Evolutionary conservation across 2,113 vertebrate species (phyloP), one percentile per base, ranked within the genome.

Genomic region (Neolamprologus caudopunctatus): DNA sequence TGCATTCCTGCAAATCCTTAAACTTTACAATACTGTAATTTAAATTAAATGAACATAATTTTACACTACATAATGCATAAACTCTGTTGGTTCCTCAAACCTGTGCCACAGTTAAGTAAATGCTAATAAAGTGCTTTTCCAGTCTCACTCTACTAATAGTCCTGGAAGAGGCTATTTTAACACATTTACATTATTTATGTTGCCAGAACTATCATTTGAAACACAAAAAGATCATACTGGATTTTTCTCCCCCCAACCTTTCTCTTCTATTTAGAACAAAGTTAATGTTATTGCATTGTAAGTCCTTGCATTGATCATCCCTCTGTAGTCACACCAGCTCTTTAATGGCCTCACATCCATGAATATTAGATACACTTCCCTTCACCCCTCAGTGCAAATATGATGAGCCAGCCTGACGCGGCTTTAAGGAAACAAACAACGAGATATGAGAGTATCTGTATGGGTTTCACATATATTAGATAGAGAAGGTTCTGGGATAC

Each of bases 351-450:
- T 93, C 89, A 81, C 88, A 88, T 92, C 94, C 93, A 96, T 96
- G 94, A 97, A 96, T 96, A 97, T 97, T 96, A 96, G 95, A 96
- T 96, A 95, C 86, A 95, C 95, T 96, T 97, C 95, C 96, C 94
- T 93, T 91, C 84, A 66, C 87, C 91, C 84, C 58, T 61, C 87
- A 88, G 90, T 21, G 16, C 85, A 93, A 94, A 95, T 92, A 88
- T 91, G 90, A 96, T 94, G 94, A 96, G 91, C 91, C 80, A 93
- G 93, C 91, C 90, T 81, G 89, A 89, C 33, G 85, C 13, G 80
- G 78, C 90, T 84, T 47, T 63, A 86, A 78, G 82, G 87, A 94
- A 91, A 90, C 87, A 90, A 86, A 92, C 83, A 90, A 17, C 51
- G 58, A 24, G 47, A 83, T 66, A 82, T 53, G 12, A 71, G 81